Evolutionary conservation across 2,888 invertebrate genomes (phyloP), one percentile per base, ranked within the genome.

Genomic region (Anthrax anthrax): DNA sequence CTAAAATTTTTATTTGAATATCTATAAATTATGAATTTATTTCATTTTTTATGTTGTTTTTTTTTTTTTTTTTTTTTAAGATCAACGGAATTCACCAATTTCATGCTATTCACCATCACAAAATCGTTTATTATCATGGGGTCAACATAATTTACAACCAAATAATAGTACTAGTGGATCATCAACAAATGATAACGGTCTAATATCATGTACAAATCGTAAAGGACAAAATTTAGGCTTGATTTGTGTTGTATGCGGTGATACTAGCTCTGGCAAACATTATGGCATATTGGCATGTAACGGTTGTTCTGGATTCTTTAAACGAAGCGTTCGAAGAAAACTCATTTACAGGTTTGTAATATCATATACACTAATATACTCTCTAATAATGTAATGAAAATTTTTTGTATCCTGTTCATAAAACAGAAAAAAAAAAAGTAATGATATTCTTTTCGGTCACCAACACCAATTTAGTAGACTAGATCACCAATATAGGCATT

Each of bases 241-340:
- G 45, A 84, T 86, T 48, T 97, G 96, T 68, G 89, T 95, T 45
- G 96, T 97, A 1, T 96, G 96, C 60, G 95, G 95, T 0, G 96
- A 96, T 67, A 94, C 94, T 8, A 91, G 91, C 57, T 92, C 91
- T 2, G 96, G 96, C 2, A 96, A 96, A 60, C 96, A 96, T 67
- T 96, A 95, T 67, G 96, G 97, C 1, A 96, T 97, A 60, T 75
- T 97, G 52, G 97, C 97, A 0, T 98, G 98, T 70, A 98, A 98
- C 62, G 98, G 98, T 1, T 98, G 98, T 73, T 94, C 92, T 47
- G 98, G 98, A 0, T 98, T 98, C 74, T 98, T 98, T 75, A 98
- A 98, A 65, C 72, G 97, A 53, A 92, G 91, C 54, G 96, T 97
- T 36, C 75, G 96, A 46, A 76, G 96, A 61, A 95, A 96, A 72